phyloP scores from a whole-genome alignment of 2,888 invertebrate species.

The Alloplasta piceator region DNA sequence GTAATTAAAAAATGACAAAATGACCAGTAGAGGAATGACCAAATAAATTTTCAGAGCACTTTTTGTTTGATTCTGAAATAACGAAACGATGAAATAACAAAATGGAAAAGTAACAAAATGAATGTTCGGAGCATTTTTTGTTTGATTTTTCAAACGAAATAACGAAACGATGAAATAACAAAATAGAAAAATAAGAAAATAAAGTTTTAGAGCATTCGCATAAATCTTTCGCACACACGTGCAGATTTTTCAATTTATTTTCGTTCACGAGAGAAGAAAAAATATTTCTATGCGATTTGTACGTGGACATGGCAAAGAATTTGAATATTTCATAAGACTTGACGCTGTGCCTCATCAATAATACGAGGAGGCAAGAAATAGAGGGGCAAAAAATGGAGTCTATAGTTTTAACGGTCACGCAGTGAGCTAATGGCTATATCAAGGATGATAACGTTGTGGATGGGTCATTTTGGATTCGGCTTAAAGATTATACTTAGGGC shows the following conservation, averaged over 20 bases:
- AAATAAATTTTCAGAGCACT: no score
- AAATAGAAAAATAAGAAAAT: background rate
- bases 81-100: no score
- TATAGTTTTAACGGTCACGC: constrained; percentile 40
- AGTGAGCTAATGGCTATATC: constrained; percentile 38
- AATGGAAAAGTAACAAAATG: no score
- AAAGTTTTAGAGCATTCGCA: background rate
- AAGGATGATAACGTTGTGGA: background rate
- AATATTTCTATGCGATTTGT: background rate
- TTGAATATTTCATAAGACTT: background rate
- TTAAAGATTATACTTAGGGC: no score
- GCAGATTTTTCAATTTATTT: no score
- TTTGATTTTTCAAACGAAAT: no score
- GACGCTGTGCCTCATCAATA: background rate
- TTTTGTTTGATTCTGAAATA: no score
- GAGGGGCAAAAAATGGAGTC: background rate
- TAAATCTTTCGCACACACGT: background rate
- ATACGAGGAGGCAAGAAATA: background rate
- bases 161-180: no score
- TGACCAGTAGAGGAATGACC: no score
- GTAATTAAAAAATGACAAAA: no score
- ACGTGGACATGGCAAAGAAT: background rate
- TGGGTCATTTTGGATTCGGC: no score
- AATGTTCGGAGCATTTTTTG: no score
- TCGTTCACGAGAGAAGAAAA: background rate